Percentiles rank a stretch among this genome's conserved stretches.
phyloP scores from a whole-genome alignment of 2,113 vertebrate species.

The Aptenodytes patagonicus region DNA sequence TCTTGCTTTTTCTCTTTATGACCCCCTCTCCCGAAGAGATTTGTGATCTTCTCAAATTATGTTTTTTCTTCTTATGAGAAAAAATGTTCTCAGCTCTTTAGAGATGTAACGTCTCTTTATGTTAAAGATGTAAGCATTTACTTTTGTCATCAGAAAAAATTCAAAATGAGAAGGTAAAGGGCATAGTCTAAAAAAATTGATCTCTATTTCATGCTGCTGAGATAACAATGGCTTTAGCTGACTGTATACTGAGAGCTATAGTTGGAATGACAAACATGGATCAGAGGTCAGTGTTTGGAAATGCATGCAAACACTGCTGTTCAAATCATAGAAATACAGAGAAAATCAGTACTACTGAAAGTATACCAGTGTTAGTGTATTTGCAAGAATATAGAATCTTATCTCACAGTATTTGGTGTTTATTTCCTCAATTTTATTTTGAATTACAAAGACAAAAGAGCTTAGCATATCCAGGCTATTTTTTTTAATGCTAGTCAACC shows the following conservation, averaged over 20 bases:
- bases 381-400: background rate
- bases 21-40: background rate
- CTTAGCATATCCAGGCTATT: background rate
- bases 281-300: slow-evolving; percentile 3
- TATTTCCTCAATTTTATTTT: slow-evolving; percentile 13
- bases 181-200: background rate
- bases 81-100: background rate
- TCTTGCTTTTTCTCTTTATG: background rate
- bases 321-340: background rate
- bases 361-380: background rate
- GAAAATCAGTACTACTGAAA: slow-evolving; percentile 1
- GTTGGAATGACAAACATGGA: slow-evolving; percentile 4
- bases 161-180: background rate
- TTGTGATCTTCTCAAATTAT: slow-evolving; percentile 5
- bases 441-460: slow-evolving; percentile 16
- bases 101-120: background rate
- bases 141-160: background rate
- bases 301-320: background rate
- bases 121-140: slow-evolving; percentile 4
- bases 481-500: background rate
- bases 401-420: background rate
- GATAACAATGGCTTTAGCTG: background rate
- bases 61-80: slow-evolving; percentile 12
- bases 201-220: background rate
- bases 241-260: background rate